Evolutionary conservation across 2,113 vertebrate species (phyloP).

Genomic region (Halichoeres trimaculatus): DNA sequence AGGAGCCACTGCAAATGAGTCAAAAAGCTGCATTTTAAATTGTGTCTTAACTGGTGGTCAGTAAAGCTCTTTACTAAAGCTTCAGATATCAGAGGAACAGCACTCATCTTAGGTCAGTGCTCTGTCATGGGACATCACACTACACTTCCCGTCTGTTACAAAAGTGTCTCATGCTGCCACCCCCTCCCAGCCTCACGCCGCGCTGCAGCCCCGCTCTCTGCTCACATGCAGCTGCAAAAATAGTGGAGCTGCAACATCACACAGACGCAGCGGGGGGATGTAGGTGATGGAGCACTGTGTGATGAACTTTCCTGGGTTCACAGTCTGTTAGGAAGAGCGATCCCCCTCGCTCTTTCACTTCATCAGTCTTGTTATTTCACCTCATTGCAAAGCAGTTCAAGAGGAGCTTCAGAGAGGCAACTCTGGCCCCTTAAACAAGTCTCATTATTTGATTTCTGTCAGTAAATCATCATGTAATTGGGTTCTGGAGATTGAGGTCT

Average conservation of each 20-base stretch:
- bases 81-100: neutral
- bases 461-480: neutral
- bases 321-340: conserved; percentile 8
- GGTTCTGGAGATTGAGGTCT: conserved; percentile 2
- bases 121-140: conserved; percentile 39
- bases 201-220: conserved; percentile 40
- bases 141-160: conserved; percentile 56
- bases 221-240: conserved; percentile 77
- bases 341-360: neutral
- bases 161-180: conserved; percentile 50
- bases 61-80: neutral
- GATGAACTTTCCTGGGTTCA: conserved; percentile 54
- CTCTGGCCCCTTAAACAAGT: conserved; percentile 14
- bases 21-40: too few relatives aligned
- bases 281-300: conserved; percentile 64
- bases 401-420: neutral
- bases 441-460: conserved; percentile 5
- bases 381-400: neutral
- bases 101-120: conserved; percentile 31
- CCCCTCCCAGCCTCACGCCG: conserved; percentile 57
- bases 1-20: too few relatives aligned
- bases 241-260: conserved; percentile 61
- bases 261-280: conserved; percentile 58
- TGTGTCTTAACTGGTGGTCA: too few relatives aligned
- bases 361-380: neutral